Base-by-base conservation (phyloP, 2,888 invertebrate species). In the Leucoma salicis region DNA sequence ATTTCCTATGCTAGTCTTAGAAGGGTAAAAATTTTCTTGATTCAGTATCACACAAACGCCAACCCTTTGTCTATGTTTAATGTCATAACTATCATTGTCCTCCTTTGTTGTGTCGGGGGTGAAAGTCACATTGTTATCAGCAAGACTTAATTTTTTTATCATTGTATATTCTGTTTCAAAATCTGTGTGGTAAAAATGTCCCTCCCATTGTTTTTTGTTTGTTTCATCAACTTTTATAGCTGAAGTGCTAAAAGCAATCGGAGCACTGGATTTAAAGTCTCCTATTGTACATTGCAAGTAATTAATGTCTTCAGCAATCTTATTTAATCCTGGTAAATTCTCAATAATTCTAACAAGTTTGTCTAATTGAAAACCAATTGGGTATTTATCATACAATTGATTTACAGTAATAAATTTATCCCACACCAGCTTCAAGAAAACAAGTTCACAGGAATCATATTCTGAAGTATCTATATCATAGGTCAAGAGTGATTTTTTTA, bases 31-130 rank as follows among this genome's bases (percentile, higher is more conserved):
- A 16, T 74, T 69, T 62, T 85, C 85, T 57, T 85, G 82, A 57
- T 88, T 89, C 44, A 89, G 81, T 35, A 89, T 82, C 24, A 81
- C 72, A 53, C 88, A 88, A 4, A 87, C 54, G 21, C 89, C 89
- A 46, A 86, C 48, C 46, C 74, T 72, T 8, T 74, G 61, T n/a
- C 63, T 57, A 47, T 82, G 75, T 49, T 75, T 79, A 16, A 89
- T 86, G 39, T 58, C 46, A 63, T 85, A 89, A 15, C 62, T 55
- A 48, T 77, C 72, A 31, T 56, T 66, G 16, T 36, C 46, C 6
- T 58, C 27, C 25, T 46, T 49, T 43, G 55, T 71, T 5, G 67
- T 74, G 38, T 87, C 86, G 8, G 82, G 69, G 63, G 79, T 76
- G 10, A 81, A 58, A 52, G 47, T 52, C 35, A 37, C 15, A 7